Percentiles rank a stretch among this genome's conserved stretches.
These are phyloP conservation scores for Rhea americana DNA, from an alignment of 2,113 vertebrate species.

Conservation along the genomic window DNA sequence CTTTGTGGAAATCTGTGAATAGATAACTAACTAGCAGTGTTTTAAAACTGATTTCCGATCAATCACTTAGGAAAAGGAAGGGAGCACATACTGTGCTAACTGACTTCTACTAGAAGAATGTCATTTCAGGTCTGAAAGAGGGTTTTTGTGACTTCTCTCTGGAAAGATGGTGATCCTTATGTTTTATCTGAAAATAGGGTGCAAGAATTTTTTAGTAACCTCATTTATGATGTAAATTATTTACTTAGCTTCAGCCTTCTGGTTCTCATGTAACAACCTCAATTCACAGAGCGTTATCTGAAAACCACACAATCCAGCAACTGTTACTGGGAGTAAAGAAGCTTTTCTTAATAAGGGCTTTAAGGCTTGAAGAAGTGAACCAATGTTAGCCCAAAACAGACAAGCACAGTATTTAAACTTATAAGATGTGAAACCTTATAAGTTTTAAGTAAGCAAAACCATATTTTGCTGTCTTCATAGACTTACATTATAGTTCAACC, in stretches of 20 bases:
- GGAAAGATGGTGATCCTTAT: neutral
- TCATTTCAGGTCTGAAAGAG: neutral
- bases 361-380: neutral
- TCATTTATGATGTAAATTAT: constrained; percentile 12
- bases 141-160: neutral
- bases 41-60: constrained; percentile 12
- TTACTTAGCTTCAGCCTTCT: constrained; percentile 37
- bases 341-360: constrained; percentile 42
- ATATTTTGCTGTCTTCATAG: neutral
- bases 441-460: too few species aligned
- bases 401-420: constrained; percentile 6
- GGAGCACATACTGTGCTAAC: neutral
- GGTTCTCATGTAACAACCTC: constrained; percentile 49
- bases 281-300: constrained; percentile 35
- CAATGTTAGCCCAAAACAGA: neutral
- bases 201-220: neutral
- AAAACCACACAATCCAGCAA: constrained; percentile 13
- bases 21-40: neutral
- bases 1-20: neutral
- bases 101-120: neutral
- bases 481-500: neutral
- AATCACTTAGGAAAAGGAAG: neutral
- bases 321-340: constrained; percentile 35
- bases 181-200: neutral
- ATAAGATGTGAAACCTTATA: neutral